Base-by-base conservation (phyloP, 2,888 invertebrate genomes). In the Odontothrips loti region DNA sequence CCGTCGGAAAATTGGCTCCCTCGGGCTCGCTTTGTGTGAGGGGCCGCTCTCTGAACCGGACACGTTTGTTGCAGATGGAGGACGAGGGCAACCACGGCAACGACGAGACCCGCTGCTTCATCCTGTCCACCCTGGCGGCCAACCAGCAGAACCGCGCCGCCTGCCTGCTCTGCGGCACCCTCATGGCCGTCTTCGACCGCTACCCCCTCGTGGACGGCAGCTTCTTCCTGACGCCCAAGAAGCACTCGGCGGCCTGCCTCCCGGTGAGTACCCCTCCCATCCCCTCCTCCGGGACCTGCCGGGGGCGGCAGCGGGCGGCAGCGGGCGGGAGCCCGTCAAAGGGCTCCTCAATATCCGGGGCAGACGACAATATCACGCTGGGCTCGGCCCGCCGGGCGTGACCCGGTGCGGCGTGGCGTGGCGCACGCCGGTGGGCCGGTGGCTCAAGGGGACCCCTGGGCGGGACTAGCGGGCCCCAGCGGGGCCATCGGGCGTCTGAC, bases 21-120 rank as follows among this genome's bases (percentile, higher is more conserved):
- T 27, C 27, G 68, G 68, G 68, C 23, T 68, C 68, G 23, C 68
- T 68, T 27, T 23, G 68, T 20, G 34, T 43, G 34, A 43, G 34
- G 34, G 6, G 34, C 34, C 17, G 17, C 58, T 20, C 58, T 58
- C 20, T 9, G 58, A 58, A 58, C 58, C 68, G 15, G 11, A 68
- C 63, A 68, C 63, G 85, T 85, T 85, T 91, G 90, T 87, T 91
- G 80, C 91, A 97, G 95, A 97, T 98, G 91, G 98, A 99, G 89
- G 98, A 99, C 87, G 98, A 99, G 87, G 97, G 97, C 83, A 96
- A 97, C 89, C 97, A 97, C 87, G 98, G 98, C 85, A 98, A 98
- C 89, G 99, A 99, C 87, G 99, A 99, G 87, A 98, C 97, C 80
- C 92, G 98, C 85, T 94, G 96, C 86, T 98, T 98, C 90, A 96